phyloP scores from a whole-genome alignment of 2,888 invertebrate genomes.

The Morpho achilles region DNA sequence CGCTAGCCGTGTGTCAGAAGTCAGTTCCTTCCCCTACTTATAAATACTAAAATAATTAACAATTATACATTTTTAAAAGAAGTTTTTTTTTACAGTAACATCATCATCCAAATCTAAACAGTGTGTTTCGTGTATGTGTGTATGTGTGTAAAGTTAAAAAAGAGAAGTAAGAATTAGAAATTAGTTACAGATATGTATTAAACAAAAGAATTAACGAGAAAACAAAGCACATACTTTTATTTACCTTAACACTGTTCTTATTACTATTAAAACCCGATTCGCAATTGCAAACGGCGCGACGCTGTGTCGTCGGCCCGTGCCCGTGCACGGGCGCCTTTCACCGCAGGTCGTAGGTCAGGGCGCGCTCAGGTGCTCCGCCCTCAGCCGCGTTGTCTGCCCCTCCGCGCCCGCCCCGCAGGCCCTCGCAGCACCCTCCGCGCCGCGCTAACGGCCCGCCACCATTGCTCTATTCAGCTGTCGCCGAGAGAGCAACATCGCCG shows the following conservation, averaged over 20 bases:
- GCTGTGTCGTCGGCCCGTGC: constrained; percentile 56
- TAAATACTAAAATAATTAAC: too few relatives aligned
- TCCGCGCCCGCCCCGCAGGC: constrained; percentile 36
- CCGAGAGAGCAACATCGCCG: constrained; percentile 59
- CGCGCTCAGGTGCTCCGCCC: constrained; percentile 78
- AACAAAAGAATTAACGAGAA: too few relatives aligned
- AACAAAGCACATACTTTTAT: constrained; percentile 2
- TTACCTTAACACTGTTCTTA: constrained; percentile 13
- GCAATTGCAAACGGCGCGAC: constrained; percentile 52
- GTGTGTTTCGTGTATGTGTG: too few relatives aligned
- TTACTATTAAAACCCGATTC: constrained; percentile 45
- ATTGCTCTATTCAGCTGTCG: constrained; percentile 76
- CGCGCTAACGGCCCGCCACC: constrained; percentile 60
- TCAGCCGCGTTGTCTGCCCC: constrained; percentile 41
- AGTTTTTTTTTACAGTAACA: too few relatives aligned
- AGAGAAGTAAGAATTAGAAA: too few relatives aligned
- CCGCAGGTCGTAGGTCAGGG: constrained; percentile 78
- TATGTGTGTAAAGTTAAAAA: too few relatives aligned
- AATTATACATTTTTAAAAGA: too few relatives aligned
- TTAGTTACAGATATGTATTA: too few relatives aligned
- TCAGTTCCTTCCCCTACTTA: too few relatives aligned
- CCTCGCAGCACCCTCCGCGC: constrained; percentile 34
- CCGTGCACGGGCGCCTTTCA: constrained; percentile 73
- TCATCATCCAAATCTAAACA: too few relatives aligned
- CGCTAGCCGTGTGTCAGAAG: too few relatives aligned